Evolutionary conservation across 2,888 invertebrate genomes (phyloP).

Genomic region (Smittia sp.): DNA sequence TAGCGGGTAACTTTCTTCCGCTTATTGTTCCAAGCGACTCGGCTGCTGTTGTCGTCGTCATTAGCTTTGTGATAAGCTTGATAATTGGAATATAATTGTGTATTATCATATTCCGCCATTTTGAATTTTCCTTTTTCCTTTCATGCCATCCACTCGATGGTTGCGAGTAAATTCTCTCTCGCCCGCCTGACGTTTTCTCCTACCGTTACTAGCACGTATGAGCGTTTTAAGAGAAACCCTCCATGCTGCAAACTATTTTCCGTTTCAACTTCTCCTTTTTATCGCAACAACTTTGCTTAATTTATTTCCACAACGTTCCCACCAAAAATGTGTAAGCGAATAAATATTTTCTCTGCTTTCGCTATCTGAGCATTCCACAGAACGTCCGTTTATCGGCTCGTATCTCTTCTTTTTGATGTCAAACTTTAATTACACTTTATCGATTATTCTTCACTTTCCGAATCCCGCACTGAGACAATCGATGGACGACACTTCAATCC

Average conservation of each 20-base stretch:
- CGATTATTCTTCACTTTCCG: not conserved
- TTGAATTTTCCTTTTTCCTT: slow-evolving; percentile 34
- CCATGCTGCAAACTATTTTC: not conserved
- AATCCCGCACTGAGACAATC: not conserved
- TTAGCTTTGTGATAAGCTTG: not conserved
- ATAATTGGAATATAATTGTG: slow-evolving; percentile 32
- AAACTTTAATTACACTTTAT: slow-evolving; percentile 28
- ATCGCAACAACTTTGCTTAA: not conserved
- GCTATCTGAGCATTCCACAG: too few species aligned
- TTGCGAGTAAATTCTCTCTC: not conserved
- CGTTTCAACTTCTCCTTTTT: not conserved
- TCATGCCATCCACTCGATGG: not conserved
- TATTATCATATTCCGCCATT: slow-evolving; percentile 40
- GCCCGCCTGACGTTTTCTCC: not conserved
- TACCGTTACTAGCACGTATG: not conserved
- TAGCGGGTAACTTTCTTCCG: slow-evolving; percentile 22
- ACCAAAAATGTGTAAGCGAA: too few species aligned
- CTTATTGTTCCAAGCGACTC: slow-evolving; percentile 6
- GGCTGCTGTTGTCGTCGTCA: not conserved
- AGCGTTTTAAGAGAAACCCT: not conserved
- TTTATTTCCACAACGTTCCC: not conserved
- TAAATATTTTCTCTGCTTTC: too few species aligned
- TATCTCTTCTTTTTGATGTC: too few species aligned
- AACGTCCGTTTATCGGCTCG: too few species aligned
- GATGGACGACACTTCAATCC: too few species aligned